Conservation (phyloP, 2,113 vertebrate species). For the Laterallus jamaicensis region DNA sequence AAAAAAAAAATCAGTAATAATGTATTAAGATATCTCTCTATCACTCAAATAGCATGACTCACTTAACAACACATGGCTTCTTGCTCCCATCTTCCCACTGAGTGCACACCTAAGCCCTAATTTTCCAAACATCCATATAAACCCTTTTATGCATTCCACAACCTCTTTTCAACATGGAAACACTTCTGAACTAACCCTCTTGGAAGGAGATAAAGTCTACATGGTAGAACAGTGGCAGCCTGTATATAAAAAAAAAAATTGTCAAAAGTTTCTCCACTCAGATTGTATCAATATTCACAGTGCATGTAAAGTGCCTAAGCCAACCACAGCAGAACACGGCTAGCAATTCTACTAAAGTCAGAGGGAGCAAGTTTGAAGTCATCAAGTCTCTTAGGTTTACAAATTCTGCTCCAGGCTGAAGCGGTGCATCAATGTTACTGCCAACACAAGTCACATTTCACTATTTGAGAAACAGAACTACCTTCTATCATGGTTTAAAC, state of each 20-base stretch:
- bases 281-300: not conserved
- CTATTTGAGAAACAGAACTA: not conserved
- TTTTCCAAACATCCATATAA: not conserved
- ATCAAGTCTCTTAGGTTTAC: not conserved
- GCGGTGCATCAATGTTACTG: not conserved
- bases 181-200: not conserved
- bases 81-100: not conserved
- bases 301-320: not conserved
- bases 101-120: not conserved
- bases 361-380: not conserved
- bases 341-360: not conserved
- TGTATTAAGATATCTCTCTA: not conserved
- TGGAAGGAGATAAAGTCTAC: not conserved
- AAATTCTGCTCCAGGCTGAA: not conserved
- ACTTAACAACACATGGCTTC: not conserved
- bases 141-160: not conserved
- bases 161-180: not conserved
- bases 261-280: not conserved
- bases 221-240: not conserved
- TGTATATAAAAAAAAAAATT: too few relatives aligned
- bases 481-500: not conserved
- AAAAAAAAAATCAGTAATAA: not conserved
- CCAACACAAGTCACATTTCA: not conserved
- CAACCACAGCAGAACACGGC: not conserved
- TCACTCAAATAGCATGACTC: not conserved